Base-by-base conservation (phyloP, 1,140 invertebrate species). In the Ctenoplectra terminalis region DNA sequence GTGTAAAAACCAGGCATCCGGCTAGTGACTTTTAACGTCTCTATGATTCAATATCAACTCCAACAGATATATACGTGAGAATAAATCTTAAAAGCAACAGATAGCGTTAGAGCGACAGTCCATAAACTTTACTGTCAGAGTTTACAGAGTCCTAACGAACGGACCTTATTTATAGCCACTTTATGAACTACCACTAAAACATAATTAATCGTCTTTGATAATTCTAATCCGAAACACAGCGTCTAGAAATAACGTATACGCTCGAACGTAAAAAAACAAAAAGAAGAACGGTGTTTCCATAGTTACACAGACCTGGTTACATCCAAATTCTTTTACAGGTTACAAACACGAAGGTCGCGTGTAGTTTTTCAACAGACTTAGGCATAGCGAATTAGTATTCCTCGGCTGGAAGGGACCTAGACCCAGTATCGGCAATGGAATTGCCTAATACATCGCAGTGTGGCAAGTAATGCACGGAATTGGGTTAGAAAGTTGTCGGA, bases 401-500 rank as follows among this genome's bases (percentile, higher is more conserved):
- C n/a, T 37, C 34, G 48, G 66, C 48, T 58, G 70, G 50, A 80
- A 82, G 70, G 74, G 81, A 89, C 87, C 88, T 89, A 89, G 88
- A 89, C 87, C 90, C 63, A 89, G 74, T 90, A 85, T 82, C 72
- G 69, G 6, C 63, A 29, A 26, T 54, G 61, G 31, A 86, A 89
- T 90, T 90, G 87, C 82, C 85, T 81, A 90, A 90, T 87, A 90
- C 69, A 74, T 23, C 23, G 77, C 54, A 8, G 56, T 80, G 72
- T 64, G 73, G 54, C 71, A 77, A 89, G 78, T 84, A 84, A 81
- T 73, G 60, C 43, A 60, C 43, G 74, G 79, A 90, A 90, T 89
- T 88, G 72, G 89, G 88, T 90, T 90, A 90, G 87, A 90, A 89
- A 90, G 88, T 89, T 43, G 54, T 34, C 29, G 37, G 40, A 54